Percentiles rank a stretch among this genome's conserved stretches.
Evolutionary conservation across 1,140 invertebrate species (phyloP).

Genomic region (Saccostrea echinata): DNA sequence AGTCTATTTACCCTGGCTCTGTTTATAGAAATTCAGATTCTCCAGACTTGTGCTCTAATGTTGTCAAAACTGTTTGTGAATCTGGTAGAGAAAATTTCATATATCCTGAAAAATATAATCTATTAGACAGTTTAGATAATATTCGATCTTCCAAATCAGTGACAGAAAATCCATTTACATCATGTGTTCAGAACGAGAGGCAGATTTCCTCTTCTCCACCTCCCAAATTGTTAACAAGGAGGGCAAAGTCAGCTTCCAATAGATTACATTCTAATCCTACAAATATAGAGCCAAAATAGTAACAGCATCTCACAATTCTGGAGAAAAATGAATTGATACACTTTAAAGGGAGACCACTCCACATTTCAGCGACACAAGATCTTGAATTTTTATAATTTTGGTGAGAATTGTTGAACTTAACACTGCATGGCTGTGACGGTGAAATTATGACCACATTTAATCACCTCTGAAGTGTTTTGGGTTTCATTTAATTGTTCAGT

Average conservation of each 20-base stretch:
- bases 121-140: slow-evolving; percentile 41
- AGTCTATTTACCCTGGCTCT: slow-evolving; percentile 42
- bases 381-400: background rate
- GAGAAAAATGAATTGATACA: slow-evolving; percentile 26
- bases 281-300: background rate
- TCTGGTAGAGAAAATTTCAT: slow-evolving; percentile 62
- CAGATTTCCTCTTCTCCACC: background rate
- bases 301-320: background rate
- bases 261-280: slow-evolving; percentile 25
- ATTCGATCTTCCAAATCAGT: slow-evolving; percentile 1
- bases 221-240: slow-evolving; percentile 50
- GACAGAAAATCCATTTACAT: slow-evolving; percentile 11
- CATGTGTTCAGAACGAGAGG: slow-evolving; percentile 2
- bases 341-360: background rate
- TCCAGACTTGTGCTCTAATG: slow-evolving; percentile 30
- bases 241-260: slow-evolving; percentile 60
- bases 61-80: slow-evolving; percentile 26
- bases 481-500: background rate
- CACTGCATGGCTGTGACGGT: background rate
- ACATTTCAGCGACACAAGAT: slow-evolving; percentile 9
- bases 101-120: slow-evolving; percentile 57
- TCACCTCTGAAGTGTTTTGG: background rate
- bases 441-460: background rate
- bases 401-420: slow-evolving; percentile 17
- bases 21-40: background rate